phyloP scores from a whole-genome alignment of 2,797 vertebrate species.

The Rhinophrynus dorsalis region DNA sequence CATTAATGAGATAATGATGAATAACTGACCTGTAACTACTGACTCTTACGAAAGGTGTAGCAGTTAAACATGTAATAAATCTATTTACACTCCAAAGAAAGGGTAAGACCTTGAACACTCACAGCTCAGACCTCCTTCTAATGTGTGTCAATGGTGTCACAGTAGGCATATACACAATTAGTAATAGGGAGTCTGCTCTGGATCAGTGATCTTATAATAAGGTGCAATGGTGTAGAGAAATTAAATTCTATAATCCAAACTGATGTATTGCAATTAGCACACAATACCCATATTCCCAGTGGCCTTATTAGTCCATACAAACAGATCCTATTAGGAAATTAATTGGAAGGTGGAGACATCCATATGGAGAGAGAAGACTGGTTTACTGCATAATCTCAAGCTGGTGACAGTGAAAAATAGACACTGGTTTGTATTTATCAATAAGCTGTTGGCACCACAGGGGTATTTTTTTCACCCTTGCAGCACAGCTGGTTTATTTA shows the following conservation, averaged over 20 bases:
- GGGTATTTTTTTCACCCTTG: no score
- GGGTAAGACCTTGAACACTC: not conserved
- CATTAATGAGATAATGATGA: conserved; percentile 11
- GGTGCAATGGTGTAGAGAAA: not conserved
- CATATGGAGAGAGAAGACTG: not conserved
- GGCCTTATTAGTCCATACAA: conserved; percentile 36
- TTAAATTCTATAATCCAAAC: conserved; percentile 5
- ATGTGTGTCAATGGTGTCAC: not conserved
- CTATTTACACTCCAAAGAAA: conserved; percentile 3
- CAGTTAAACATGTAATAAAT: conserved; percentile 16
- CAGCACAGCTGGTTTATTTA: no score
- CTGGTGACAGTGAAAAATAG: no score
- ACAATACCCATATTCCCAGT: conserved; percentile 24
- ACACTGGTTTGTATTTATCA: no score
- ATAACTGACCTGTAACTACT: not conserved
- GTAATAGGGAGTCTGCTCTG: not conserved
- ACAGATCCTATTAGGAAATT: conserved; percentile 6
- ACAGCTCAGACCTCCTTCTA: not conserved
- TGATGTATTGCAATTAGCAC: conserved; percentile 27
- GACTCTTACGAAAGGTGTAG: not conserved
- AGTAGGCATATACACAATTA: conserved; percentile 31
- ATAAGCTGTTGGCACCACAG: no score
- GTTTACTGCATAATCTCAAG: not conserved
- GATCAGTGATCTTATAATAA: conserved; percentile 19
- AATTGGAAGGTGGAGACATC: conserved; percentile 29